Conservation (phyloP, 92 coral and sea anemone genomes). For the Zoanthus solanderi region DNA sequence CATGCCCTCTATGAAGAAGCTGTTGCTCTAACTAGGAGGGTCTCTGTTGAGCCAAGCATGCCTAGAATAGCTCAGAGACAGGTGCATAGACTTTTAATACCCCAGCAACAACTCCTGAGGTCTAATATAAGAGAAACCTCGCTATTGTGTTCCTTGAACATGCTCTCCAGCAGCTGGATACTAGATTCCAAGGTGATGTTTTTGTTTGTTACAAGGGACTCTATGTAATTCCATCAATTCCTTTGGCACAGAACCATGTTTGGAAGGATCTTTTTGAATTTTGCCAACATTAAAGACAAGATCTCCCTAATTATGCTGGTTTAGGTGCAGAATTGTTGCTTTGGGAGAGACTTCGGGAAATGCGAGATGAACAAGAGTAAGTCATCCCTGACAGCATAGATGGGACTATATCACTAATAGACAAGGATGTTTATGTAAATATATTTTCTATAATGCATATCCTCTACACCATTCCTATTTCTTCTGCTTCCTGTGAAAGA, state of each 20-base stretch:
- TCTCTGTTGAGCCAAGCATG: constrained; percentile 30
- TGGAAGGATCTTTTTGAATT: constrained; percentile 77
- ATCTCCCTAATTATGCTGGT: constrained; percentile 68
- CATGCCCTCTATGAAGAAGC: constrained; percentile 21
- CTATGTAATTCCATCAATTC: constrained; percentile 56
- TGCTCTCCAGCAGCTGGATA: constrained; percentile 53
- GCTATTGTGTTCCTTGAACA: constrained; percentile 54
- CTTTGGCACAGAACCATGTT: constrained; percentile 43
- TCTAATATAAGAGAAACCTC: constrained; percentile 46
- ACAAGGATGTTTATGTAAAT: constrained; percentile 67
- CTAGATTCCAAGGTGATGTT: constrained; percentile 54
- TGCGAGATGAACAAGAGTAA: constrained; percentile 56
- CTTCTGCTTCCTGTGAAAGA: constrained; percentile 73
- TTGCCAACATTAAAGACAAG: constrained; percentile 64
- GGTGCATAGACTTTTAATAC: constrained; percentile 44
- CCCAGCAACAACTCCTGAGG: constrained; percentile 45
- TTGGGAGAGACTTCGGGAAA: constrained; percentile 67
- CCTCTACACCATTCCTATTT: constrained; percentile 69
- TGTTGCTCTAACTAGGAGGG: constrained; percentile 18
- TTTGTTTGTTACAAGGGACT: constrained; percentile 64
- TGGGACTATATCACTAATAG: constrained; percentile 61
- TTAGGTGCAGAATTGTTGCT: constrained; percentile 64
- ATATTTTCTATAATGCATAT: constrained; percentile 67
- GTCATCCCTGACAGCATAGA: constrained; percentile 66
- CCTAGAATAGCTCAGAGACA: constrained; percentile 47